phyloP scores from a whole-genome alignment of 2,888 invertebrate species.

The Lithosia quadra region DNA sequence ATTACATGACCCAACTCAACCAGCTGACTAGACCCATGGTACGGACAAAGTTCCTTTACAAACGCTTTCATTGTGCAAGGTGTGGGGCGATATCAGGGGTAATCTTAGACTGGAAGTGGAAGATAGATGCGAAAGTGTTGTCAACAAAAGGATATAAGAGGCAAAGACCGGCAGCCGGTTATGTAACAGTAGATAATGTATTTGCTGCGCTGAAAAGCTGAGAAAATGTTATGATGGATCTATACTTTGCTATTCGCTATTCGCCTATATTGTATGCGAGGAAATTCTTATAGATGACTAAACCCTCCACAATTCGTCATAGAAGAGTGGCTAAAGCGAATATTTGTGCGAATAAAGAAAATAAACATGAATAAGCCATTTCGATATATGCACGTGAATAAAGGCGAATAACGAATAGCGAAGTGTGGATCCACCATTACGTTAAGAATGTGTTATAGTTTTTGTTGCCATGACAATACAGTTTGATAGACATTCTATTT shows the following conservation, averaged over 20 bases:
- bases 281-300: too few species aligned
- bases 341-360: too few species aligned
- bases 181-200: conserved; percentile 28
- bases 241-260: too few species aligned
- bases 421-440: too few species aligned
- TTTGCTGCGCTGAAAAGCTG: conserved; percentile 27
- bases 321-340: too few species aligned
- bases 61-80: conserved; percentile 25
- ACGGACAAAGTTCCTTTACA: conserved; percentile 35
- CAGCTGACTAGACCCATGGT: conserved; percentile 41
- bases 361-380: too few species aligned
- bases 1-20: conserved; percentile 49
- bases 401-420: too few species aligned
- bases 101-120: conserved; percentile 38
- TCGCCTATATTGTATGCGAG: too few species aligned
- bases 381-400: too few species aligned
- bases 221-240: too few species aligned
- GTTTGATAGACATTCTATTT: neutral
- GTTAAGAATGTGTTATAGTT: neutral
- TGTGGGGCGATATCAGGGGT: conserved; percentile 36
- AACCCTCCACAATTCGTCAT: too few species aligned
- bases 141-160: conserved; percentile 52
- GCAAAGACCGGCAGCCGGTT: conserved; percentile 33
- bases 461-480: neutral
- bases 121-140: conserved; percentile 38